Evolutionary conservation across 2,888 invertebrate species (phyloP), one percentile per base, ranked within the genome.

Genomic region (Oscheius onirici): DNA sequence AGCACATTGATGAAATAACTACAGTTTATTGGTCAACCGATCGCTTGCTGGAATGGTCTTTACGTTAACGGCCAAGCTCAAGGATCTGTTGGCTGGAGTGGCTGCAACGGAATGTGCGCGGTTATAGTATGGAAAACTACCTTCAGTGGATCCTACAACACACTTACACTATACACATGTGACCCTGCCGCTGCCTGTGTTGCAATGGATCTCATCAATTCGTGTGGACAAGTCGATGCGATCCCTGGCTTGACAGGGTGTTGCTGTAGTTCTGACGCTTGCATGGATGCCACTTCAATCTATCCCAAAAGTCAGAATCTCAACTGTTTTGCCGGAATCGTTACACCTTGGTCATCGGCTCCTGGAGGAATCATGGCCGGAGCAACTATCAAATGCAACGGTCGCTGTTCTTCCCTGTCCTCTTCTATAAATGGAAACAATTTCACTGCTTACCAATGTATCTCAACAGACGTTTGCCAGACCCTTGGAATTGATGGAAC

Each of bases 321-420:
- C 49, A 76, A 68, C 43, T 80, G 80, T 67, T 80, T 72, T 65
- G 80, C 78, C 13, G 80, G 80, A 69, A 46, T 78, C 34, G n/a
- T 73, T 49, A 72, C 78, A 10, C 74, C 65, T 28, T 71, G 40
- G 71, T 69, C 74, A 46, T 41, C 58, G 8, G 41, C 58, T 41
- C 44, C 54, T 17, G 26, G n/a, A 11, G 49, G 51, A 3, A 28
- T 76, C 44, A 71, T 66, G 46, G 43, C 74, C 40, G 80, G 80
- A 72, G 76, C 75, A 6, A 41, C 61, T 8, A 41, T 67, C 24
- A 69, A 69, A 44, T 80, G 80, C 41, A 51, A 63, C 41, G 80
- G 80, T 72, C 74, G 76, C 65, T 80, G 80, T 58, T 73, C 77
- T 28, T 68, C 71, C 11, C 67, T 80, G 44, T 34, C 40, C 40